phyloP scores from a whole-genome alignment of 2,113 vertebrate species.

The Cyrtonyx montezumae region DNA sequence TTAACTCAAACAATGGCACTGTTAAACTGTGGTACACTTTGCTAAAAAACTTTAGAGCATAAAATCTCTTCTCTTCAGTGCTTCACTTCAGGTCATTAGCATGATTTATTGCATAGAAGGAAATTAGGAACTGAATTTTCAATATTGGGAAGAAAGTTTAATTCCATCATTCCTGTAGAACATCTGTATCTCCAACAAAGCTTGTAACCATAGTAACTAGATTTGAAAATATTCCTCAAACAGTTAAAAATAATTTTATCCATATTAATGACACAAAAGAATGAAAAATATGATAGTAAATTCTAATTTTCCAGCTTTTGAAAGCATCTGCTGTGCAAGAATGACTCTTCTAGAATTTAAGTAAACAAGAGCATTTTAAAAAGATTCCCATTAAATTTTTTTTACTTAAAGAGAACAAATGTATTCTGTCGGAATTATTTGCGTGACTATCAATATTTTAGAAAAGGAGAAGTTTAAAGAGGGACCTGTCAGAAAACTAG shows the following conservation, averaged over 20 bases:
- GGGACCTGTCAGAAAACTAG: background rate
- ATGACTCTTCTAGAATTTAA: slow-evolving; percentile 46
- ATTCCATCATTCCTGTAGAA: slow-evolving; percentile 62
- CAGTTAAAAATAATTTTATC: slow-evolving; percentile 49
- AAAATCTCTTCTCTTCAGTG: slow-evolving; percentile 14
- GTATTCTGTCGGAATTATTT: background rate
- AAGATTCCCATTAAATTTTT: slow-evolving; percentile 26
- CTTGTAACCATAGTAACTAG: slow-evolving; percentile 73
- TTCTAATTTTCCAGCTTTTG: slow-evolving; percentile 62
- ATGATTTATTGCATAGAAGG: slow-evolving; percentile 75
- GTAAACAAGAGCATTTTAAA: slow-evolving; percentile 30
- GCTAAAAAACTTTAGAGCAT: background rate
- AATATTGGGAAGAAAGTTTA: slow-evolving; percentile 67
- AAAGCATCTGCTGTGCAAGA: slow-evolving; percentile 2
- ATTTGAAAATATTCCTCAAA: slow-evolving; percentile 56
- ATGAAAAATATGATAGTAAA: slow-evolving; percentile 15
- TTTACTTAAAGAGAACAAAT: slow-evolving; percentile 3
- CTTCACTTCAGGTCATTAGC: slow-evolving; percentile 60
- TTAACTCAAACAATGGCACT: background rate
- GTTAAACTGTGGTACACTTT: background rate
- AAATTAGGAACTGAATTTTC: slow-evolving; percentile 77
- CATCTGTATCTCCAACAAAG: slow-evolving; percentile 53
- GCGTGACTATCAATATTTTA: background rate
- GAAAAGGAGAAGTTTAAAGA: background rate
- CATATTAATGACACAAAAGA: background rate